Evolutionary conservation across 92 coral and sea anemone genomes (phyloP).

Genomic region (Montipora capitata): DNA sequence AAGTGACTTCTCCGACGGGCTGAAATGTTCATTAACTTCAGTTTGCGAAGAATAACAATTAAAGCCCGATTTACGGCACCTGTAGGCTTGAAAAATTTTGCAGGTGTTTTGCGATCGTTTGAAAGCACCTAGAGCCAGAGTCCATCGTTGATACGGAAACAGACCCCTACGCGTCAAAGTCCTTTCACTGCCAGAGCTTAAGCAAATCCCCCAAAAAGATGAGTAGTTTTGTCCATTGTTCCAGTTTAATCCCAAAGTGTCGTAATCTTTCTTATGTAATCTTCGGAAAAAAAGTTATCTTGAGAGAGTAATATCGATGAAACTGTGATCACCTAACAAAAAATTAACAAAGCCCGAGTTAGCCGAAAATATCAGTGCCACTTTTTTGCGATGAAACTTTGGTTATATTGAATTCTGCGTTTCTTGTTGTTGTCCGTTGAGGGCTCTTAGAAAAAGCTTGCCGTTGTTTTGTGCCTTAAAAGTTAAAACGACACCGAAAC

Average conservation of each 20-base stretch:
- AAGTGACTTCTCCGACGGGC: neutral
- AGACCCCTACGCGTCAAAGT: too few species aligned
- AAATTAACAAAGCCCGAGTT: neutral
- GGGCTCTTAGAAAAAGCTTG: neutral
- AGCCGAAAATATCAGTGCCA: too few species aligned
- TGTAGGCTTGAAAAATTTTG: constrained; percentile 10
- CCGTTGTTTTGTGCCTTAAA: too few species aligned
- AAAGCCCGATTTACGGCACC: constrained; percentile 6
- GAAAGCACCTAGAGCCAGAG: neutral
- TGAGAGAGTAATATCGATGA: too few species aligned
- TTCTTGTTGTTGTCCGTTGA: too few species aligned
- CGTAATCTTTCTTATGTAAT: too few species aligned
- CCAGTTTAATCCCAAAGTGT: neutral
- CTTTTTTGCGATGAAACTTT: too few species aligned
- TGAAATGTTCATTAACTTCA: neutral
- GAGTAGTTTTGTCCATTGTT: neutral
- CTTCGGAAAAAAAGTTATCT: too few species aligned
- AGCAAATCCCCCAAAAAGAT: too few species aligned
- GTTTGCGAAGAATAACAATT: constrained; percentile 23
- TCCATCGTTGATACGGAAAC: too few species aligned
- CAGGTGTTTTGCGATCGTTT: neutral
- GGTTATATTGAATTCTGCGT: too few species aligned
- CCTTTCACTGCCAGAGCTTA: too few species aligned
- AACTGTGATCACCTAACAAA: neutral
- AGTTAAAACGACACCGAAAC: neutral